Evolutionary conservation across 2,797 vertebrate genomes (phyloP), one percentile per base, ranked within the genome.

Genomic region (Muraenolepis orangiensis): DNA sequence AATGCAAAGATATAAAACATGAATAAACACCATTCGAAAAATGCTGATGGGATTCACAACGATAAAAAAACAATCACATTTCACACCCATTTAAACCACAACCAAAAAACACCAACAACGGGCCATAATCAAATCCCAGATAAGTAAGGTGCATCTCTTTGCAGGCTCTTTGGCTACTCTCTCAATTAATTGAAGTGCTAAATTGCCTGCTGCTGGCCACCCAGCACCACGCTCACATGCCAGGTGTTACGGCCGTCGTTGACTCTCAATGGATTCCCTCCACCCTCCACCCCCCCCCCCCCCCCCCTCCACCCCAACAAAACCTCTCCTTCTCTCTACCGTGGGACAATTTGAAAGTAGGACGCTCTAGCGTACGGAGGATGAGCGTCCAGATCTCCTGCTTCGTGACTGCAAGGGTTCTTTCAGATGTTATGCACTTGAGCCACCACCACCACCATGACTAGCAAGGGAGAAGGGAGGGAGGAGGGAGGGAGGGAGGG

Each of bases 171-270:
- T 82, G 74, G 75, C 72, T 77, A 69, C 74, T 38, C 75, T 28
- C 83, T 87, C 82, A 89, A 89, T 89, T 76, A 84, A 83, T 84
- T 84, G 81, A 31, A 23, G 76, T 29, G 78, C 79, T 81, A 61
- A 88, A 84, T 77, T 74, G 78, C 71, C 78, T 70, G 81, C 87
- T 87, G 81, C 80, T 78, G 81, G 79, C 80, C 64, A 66, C 64
- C 64, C 23, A 29, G 11, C 11, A n/a, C n/a, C n/a, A n/a, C n/a
- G 28, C 64, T 66, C 26, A n/a, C n/a, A 16, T 14, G 46, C 46
- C 20, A 7, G 46, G 7, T 20, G 20, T 20, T 5, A 51, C 16
- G 4, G 18, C 42, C 20, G 18, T 23, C 46, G n/a, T n/a, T 57
- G 46, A 57, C 46, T 57, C 20, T 57, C 46, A 57, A 57, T 57